A percentile compares a stretch with the other conserved stretches of the same genome.
These are phyloP conservation scores for Tyria jacobaeae DNA, from an alignment of 2,888 invertebrate species.

Conservation along the genomic window DNA sequence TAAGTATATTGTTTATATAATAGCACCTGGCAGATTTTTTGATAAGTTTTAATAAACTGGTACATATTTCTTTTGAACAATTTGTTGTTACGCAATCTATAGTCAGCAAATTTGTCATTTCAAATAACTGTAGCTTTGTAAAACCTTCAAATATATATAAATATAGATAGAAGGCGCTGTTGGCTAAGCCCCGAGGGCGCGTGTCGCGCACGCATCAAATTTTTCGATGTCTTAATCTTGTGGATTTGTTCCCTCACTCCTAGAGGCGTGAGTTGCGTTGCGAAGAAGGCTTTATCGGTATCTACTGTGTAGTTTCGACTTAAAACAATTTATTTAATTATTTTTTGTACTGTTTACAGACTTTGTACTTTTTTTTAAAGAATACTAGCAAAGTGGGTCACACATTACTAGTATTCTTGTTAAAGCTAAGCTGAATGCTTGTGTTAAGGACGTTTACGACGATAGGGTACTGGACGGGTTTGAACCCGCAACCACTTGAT, in stretches of 20 bases:
- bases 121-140: conserved; percentile 52
- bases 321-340: not conserved
- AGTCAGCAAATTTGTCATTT: conserved; percentile 55
- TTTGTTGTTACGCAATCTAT: conserved; percentile 25
- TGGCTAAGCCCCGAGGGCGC: conserved; percentile 64
- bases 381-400: too few relatives aligned
- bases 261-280: conserved; percentile 50
- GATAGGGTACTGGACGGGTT: too few relatives aligned
- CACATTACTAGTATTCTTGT: too few relatives aligned
- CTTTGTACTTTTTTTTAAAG: too few relatives aligned
- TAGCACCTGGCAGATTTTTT: not conserved
- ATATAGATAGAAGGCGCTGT: conserved; percentile 49
- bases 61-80: too few relatives aligned
- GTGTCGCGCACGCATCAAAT: conserved; percentile 73
- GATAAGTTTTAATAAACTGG: not conserved
- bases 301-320: not conserved
- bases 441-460: too few relatives aligned
- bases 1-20: not conserved
- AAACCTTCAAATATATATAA: conserved; percentile 64
- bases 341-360: not conserved
- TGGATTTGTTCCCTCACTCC: conserved; percentile 55
- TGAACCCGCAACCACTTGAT: too few relatives aligned
- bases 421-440: too few relatives aligned
- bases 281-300: conserved; percentile 33
- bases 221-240: conserved; percentile 70